Evolutionary conservation across 2,113 vertebrate species (phyloP).

Genomic region (Equus quagga): DNA sequence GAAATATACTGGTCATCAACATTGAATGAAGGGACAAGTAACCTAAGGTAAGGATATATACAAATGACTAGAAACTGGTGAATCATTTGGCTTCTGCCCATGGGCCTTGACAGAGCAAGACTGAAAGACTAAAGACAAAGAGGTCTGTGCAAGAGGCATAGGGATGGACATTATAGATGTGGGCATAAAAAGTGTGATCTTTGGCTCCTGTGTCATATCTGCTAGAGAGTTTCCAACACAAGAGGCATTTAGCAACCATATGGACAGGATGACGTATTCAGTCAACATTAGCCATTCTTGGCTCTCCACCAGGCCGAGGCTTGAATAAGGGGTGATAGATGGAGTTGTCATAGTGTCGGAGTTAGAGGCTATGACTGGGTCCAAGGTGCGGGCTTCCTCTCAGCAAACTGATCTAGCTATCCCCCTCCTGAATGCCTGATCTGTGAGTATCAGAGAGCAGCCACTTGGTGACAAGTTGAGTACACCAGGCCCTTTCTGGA

Average conservation of each 20-base stretch:
- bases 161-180: neutral
- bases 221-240: neutral
- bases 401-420: neutral
- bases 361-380: neutral
- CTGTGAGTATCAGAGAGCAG: neutral
- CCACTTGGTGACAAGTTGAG: neutral
- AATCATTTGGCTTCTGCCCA: neutral
- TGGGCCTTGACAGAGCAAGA: neutral
- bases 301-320: neutral
- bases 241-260: neutral
- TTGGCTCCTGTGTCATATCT: no score
- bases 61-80: neutral
- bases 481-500: neutral
- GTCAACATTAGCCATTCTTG: neutral
- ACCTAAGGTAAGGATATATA: neutral
- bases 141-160: neutral
- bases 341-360: no score
- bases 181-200: neutral
- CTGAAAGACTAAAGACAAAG: neutral
- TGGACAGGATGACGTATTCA: neutral
- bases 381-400: neutral
- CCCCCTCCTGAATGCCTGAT: neutral
- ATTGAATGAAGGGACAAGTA: neutral
- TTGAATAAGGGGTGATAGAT: neutral
- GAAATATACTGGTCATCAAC: neutral